A percentile compares a stretch with the other conserved stretches of the same genome.
Evolutionary conservation across 2,113 vertebrate species (phyloP).

Genomic region (Sinocyclocheilus maitianheensis): DNA sequence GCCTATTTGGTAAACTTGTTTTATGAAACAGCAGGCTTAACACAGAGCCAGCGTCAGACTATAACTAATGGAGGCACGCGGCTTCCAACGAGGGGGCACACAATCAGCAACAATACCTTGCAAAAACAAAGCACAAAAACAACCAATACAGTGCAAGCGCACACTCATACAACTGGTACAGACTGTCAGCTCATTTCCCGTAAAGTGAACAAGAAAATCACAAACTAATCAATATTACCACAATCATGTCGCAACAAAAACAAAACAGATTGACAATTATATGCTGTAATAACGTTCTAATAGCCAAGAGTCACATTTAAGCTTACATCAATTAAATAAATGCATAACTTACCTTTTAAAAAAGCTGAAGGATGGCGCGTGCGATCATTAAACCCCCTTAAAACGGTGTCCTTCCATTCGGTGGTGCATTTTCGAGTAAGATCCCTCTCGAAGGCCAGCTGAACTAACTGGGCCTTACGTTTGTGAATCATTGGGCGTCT

Average conservation of each 20-base stretch:
- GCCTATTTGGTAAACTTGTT: no score
- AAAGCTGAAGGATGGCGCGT: neutral
- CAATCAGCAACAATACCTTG: no score
- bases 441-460: conserved; percentile 11
- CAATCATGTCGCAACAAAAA: no score
- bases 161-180: neutral
- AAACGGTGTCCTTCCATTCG: conserved; percentile 22
- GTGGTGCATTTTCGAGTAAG: neutral
- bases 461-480: conserved; percentile 1
- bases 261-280: no score
- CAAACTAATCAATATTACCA: neutral
- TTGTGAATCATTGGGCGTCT: conserved; percentile 5
- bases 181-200: neutral
- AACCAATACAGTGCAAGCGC: no score
- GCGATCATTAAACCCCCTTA: conserved; percentile 25
- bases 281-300: no score
- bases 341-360: neutral
- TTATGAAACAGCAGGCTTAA: no score
- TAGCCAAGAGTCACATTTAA: no score
- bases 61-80: no score
- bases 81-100: no score
- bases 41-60: no score
- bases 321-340: neutral
- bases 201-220: neutral
- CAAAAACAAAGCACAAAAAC: no score